Percentiles rank a stretch among this genome's conserved stretches.
Evolutionary conservation across 2,888 invertebrate genomes (phyloP).

Genomic region (Eumacrocentrus americanus): DNA sequence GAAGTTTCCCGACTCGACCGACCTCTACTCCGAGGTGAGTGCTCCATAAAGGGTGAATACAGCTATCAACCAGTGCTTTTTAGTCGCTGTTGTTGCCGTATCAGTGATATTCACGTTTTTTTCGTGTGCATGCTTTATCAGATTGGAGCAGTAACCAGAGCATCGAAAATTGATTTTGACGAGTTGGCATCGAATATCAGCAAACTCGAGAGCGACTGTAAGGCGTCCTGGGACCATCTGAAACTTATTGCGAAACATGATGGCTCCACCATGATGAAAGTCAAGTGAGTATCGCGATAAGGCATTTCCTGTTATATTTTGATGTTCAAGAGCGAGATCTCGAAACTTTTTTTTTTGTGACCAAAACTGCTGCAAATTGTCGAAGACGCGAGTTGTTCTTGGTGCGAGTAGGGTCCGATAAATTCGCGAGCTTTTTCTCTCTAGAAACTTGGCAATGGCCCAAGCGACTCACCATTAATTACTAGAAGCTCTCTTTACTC

Average conservation of each 20-base stretch:
- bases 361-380: conserved; percentile 38
- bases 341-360: conserved; percentile 12
- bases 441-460: conserved; percentile 47
- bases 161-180: conserved; percentile 95
- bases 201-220: conserved; percentile 94
- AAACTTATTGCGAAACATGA: conserved; percentile 96
- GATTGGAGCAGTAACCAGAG: conserved; percentile 89
- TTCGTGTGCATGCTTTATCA: too few relatives aligned
- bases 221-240: conserved; percentile 95
- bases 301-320: neutral
- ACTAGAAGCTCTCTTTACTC: conserved; percentile 43
- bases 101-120: too few relatives aligned
- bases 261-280: conserved; percentile 84
- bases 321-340: neutral
- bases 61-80: neutral
- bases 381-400: conserved; percentile 34
- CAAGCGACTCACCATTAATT: conserved; percentile 56
- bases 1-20: conserved; percentile 92
- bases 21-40: conserved; percentile 94
- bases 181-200: conserved; percentile 84
- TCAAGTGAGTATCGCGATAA: conserved; percentile 68
- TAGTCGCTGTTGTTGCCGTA: too few relatives aligned
- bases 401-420: conserved; percentile 41
- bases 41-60: conserved; percentile 17
- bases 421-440: conserved; percentile 43